Evolutionary conservation across 2,888 invertebrate genomes (phyloP), one percentile per base, ranked within the genome.

Genomic region (Himalopsyche tibetana): DNA sequence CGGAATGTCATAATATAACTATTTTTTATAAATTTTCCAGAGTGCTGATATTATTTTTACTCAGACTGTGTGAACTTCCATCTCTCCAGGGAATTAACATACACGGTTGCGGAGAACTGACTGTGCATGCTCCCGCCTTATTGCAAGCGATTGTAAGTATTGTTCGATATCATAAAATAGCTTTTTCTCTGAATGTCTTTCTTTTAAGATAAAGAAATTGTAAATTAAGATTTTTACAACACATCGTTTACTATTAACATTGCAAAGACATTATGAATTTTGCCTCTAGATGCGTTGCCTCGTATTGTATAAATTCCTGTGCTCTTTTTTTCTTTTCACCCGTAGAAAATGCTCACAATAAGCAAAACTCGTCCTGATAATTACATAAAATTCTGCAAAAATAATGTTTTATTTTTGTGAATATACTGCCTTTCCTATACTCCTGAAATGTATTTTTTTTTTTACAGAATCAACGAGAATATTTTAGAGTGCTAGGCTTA

Each of bases 31-130:
- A 56, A 28, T 69, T 80, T 85, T 85, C n/a, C 82, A 88, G 88
- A 69, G 82, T 51, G 17, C 79, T 88, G 63, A 51, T 87, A 84
- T 80, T 83, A 56, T 87, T 85, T 51, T 55, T 88, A 51, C 42
- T 87, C 55, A 80, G 85, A 82, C 74, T 87, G 3, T 88, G 87
- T 80, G 82, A 85, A 11, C 55, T 88, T 69, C 84, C 85, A 3
- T 82, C 81, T 55, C 84, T 88, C 55, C 83, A 79, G 38, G 83
- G 85, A 74, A 85, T 88, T 82, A 87, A 83, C 81, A 82, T 88
- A 42, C 87, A 87, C 80, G 88, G 86, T 45, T 87, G 87, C 36
- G 86, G 88, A 55, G 88, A 88, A 55, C 45, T 88, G 15, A 80
- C 84, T 28, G 84, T 63, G 55, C 86, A 86, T 82, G 80, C 84